Conservation (phyloP, 2,797 vertebrate species). For the Phylloscopus collybita region DNA sequence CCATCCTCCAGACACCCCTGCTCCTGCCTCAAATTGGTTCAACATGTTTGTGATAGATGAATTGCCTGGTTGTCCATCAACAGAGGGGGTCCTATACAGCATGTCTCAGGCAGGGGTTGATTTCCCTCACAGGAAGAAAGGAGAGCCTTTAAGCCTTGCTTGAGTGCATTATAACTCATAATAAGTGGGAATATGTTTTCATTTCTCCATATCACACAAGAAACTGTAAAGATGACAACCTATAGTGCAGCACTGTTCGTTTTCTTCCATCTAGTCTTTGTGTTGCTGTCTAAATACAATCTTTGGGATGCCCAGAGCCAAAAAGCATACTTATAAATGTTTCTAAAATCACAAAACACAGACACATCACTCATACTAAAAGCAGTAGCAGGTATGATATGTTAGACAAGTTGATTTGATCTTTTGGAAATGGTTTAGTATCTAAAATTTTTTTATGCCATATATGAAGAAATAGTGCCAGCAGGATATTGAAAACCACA, state of each 20-base stretch:
- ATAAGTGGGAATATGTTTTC: constrained; percentile 38
- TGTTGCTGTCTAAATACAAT: background rate
- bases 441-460: constrained; percentile 28
- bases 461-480: constrained; percentile 53
- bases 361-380: background rate
- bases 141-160: background rate
- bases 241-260: background rate
- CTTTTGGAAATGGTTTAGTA: constrained; percentile 39
- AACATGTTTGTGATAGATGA: background rate
- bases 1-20: background rate
- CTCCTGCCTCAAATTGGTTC: background rate
- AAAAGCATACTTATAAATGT: background rate
- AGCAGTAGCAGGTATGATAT: constrained; percentile 10
- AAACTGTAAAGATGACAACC: constrained; percentile 47
- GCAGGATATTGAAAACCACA: constrained; percentile 56
- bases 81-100: background rate
- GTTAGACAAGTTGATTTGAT: constrained; percentile 50
- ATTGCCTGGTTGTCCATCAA: background rate
- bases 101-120: background rate
- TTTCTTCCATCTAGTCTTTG: constrained; percentile 20
- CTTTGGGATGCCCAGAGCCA: background rate
- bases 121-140: background rate
- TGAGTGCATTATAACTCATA: constrained; percentile 27
- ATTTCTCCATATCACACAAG: constrained; percentile 38
- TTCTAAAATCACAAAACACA: background rate